Base-by-base conservation (phyloP, 1,140 invertebrate species). In the Mercenaria mercenaria region DNA sequence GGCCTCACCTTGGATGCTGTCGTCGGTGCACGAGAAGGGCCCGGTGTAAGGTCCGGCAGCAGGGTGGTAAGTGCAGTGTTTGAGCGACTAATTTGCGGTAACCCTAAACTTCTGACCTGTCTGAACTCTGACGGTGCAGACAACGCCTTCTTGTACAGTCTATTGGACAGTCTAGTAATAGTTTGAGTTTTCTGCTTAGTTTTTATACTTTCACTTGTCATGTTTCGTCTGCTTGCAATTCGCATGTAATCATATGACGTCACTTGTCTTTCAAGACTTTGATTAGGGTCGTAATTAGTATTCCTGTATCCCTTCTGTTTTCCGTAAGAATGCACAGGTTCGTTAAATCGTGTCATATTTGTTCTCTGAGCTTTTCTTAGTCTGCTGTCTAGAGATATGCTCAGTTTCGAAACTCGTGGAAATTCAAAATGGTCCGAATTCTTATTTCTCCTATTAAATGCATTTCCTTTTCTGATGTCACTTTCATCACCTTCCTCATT, bases 271-370 rank as follows among this genome's bases (percentile, higher is more conserved):
- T 84, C 72, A 32, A 41, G 18, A 43, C 47, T 61, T 23, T 41
- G 15, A 43, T 29, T 61, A 43, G 52, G 47, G 37, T 87, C 84
- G 61, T 61, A 61, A 10, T 26, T n/a, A 15, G 29, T 77, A 34
- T 29, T 74, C 23, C 11, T 6, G 13, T 56, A 26, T 13, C 29
- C 37, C 61, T 34, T 76, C 0, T 52, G 32, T n/a, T 6, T 23
- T 6, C 32, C 47, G 15, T 79, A 26, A 6, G 37, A 56, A 18
- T 13, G 15, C 13, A 84, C 37, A 43, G 88, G 80, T 77, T 89
- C 88, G 69, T 89, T 89, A 61, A 89, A 89, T 37, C 88, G 18
- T 4, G 32, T n/a, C 8, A 64, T 26, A 34, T 67, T 61, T 29
- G 32, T 47, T 43, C 50, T 56, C 59, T 81, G 29, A 29, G 52